Evolutionary conservation across 1,140 invertebrate genomes (phyloP).

Genomic region (Neodiprion pinetum): DNA sequence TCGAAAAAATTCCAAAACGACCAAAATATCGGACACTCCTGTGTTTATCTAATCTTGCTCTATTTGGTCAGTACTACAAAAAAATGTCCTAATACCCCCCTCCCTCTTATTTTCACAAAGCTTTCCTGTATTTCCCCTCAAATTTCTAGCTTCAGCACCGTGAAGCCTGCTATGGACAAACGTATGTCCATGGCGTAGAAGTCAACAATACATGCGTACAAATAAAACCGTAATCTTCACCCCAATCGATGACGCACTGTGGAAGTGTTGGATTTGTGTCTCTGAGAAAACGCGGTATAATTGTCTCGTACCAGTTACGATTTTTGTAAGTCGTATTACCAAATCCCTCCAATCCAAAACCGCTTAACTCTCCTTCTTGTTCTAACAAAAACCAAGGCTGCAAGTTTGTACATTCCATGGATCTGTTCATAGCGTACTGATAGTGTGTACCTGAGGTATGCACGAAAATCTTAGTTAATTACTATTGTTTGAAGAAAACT

Average conservation of each 20-base stretch:
- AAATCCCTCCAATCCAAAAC: conserved; percentile 54
- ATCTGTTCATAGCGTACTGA: conserved; percentile 54
- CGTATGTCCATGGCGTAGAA: conserved; percentile 56
- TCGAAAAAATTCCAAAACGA: conserved; percentile 78
- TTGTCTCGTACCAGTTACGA: conserved; percentile 54
- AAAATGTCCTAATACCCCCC: too few relatives aligned
- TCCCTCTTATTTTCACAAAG: too few relatives aligned
- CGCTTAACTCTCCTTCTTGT: conserved; percentile 48
- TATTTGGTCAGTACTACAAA: too few relatives aligned
- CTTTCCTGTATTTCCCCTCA: too few relatives aligned
- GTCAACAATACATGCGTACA: conserved; percentile 60
- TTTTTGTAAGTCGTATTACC: conserved; percentile 35
- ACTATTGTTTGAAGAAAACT: neutral
- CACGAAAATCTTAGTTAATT: neutral
- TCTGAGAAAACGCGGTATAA: conserved; percentile 35
- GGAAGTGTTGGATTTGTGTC: conserved; percentile 51
- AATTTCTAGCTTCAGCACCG: too few relatives aligned
- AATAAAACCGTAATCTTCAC: conserved; percentile 45
- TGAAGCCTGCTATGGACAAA: conserved; percentile 32
- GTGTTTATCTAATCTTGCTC: too few relatives aligned
- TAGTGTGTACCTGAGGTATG: conserved; percentile 54
- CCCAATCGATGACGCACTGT: conserved; percentile 50
- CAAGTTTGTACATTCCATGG: conserved; percentile 50
- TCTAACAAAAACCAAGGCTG: conserved; percentile 55
- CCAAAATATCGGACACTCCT: conserved; percentile 67